phyloP scores from a whole-genome alignment of 1,140 invertebrate species.

The Ruditapes philippinarum region DNA sequence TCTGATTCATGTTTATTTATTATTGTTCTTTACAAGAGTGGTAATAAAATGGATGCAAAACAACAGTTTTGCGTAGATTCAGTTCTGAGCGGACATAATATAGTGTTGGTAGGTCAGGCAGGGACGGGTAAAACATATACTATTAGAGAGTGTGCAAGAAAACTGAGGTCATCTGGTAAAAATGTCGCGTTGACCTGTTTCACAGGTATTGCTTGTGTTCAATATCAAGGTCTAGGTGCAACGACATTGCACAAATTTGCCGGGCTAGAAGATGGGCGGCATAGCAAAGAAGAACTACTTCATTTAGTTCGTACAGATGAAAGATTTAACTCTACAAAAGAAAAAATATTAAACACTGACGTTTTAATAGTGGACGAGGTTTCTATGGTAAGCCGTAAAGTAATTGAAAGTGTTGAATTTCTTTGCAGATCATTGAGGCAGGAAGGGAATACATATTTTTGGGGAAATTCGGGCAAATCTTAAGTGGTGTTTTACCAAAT shows the following conservation, averaged over 20 bases:
- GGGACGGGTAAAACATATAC: not conserved
- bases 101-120: not conserved
- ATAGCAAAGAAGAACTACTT: not conserved
- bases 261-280: not conserved
- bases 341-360: not conserved
- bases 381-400: constrained; percentile 1
- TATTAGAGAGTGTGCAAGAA: not conserved
- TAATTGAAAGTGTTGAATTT: not conserved
- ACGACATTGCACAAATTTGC: not conserved
- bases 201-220: not conserved
- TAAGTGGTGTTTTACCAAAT: not conserved
- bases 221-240: not conserved
- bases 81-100: not conserved
- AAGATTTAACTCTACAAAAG: not conserved
- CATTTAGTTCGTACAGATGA: not conserved
- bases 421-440: not conserved
- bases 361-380: not conserved
- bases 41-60: not conserved
- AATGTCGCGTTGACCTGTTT: not conserved
- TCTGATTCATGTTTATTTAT: too few species aligned
- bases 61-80: not conserved
- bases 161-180: not conserved
- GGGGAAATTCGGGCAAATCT: not conserved
- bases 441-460: not conserved
- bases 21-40: too few species aligned